Evolutionary conservation across 2,888 invertebrate genomes (phyloP), one percentile per base, ranked within the genome.

Genomic region (Netelia melanura): DNA sequence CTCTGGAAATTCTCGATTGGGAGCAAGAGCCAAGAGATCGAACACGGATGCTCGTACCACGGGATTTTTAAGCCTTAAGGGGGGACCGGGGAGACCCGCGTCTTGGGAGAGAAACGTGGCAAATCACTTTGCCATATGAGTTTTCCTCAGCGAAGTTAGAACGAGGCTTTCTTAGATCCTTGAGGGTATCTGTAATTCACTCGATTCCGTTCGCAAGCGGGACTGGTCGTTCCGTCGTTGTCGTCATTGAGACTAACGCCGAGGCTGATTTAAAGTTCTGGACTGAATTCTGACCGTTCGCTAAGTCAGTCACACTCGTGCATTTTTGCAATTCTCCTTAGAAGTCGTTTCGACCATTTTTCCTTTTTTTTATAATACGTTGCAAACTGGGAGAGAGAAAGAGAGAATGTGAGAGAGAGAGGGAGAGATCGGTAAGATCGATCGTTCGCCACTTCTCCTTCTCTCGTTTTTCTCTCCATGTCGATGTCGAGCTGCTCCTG

Each of bases 101-200:
- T 21, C 21, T 30, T 30, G 2, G 8, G 25, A 56, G 30, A 65
- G 74, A 74, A 80, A 65, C 74, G 23, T 82, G 82, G 82, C 82
- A 82, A 82, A 82, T 82, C 71, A 82, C 82, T 82, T 77, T 61
- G 71, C 82, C 82, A 72, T 82, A 71, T 67, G 72, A n/a, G 76
- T 48, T 21, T 14, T 48, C 6, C 6, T 38, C 5, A 48, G 48
- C 14, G 11, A 14, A 48, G 3, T 48, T 6, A 38, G 6, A 38
- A 1, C 38, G 8, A 8, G 38, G 38, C 38, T 38, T 38, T 38
- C 6, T 3, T 30, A 6, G 5, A 38, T 38, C 6, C 30, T 30
- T 38, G 5, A 38, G 38, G 21, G 21, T 21, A 38, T 38, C 38
- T 6, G 38, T 8, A 38, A 52, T 65, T 67, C 56, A 56, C 67